Percentiles rank a stretch among this genome's conserved stretches.
These are phyloP conservation scores for Idaea dimidiata DNA, from an alignment of 2,888 invertebrate species.

Conservation along the genomic window DNA sequence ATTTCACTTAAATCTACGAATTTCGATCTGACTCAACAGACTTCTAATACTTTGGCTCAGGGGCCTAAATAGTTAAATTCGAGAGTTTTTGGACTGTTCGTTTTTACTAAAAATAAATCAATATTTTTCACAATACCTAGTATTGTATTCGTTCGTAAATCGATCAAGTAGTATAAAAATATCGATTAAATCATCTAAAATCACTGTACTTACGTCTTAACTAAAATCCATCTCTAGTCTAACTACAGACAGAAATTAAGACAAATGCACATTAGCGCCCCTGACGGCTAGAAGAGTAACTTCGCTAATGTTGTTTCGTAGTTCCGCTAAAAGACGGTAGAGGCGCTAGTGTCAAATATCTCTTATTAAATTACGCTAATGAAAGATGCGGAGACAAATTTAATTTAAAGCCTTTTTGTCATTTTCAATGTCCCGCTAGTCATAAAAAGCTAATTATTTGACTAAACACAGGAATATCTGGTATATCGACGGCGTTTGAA, in stretches of 20 bases:
- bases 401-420: slow-evolving; percentile 42
- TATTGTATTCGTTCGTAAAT: slow-evolving; percentile 15
- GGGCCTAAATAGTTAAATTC: slow-evolving; percentile 41
- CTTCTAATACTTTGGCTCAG: slow-evolving; percentile 25
- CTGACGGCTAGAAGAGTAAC: not conserved
- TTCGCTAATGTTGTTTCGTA: not conserved
- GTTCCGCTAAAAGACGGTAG: not conserved
- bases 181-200: slow-evolving; percentile 6
- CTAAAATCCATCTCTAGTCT: slow-evolving; percentile 51
- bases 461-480: slow-evolving; percentile 61
- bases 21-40: slow-evolving; percentile 11
- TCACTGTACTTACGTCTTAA: slow-evolving; percentile 19
- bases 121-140: slow-evolving; percentile 28
- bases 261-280: slow-evolving; percentile 14
- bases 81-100: slow-evolving; percentile 28
- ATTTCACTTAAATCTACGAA: slow-evolving; percentile 10
- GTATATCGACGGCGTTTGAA: slow-evolving; percentile 40
- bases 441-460: slow-evolving; percentile 45
- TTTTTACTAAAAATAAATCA: slow-evolving; percentile 18
- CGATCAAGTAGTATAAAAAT: not conserved
- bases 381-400: slow-evolving; percentile 36
- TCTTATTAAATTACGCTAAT: slow-evolving; percentile 22
- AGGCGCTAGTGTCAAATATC: not conserved
- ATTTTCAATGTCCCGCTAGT: slow-evolving; percentile 36
- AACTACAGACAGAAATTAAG: slow-evolving; percentile 49